A percentile compares a stretch with the other conserved stretches of the same genome.
These are phyloP conservation scores for Dasypus novemcinctus DNA, from an alignment of 2,113 vertebrate species.

Conservation along the genomic window DNA sequence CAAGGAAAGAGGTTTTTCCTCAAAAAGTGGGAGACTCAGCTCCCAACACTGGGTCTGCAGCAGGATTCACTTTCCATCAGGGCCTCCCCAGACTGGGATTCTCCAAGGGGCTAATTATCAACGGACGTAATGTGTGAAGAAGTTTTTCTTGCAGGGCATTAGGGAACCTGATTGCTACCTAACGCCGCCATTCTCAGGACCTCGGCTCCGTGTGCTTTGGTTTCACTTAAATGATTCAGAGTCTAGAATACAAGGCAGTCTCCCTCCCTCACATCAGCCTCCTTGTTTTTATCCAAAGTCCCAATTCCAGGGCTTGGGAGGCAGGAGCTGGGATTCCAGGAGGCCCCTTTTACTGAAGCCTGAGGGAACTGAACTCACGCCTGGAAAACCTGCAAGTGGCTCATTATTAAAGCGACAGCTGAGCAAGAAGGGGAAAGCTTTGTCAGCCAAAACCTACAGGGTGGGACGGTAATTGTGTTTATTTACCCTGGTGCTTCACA, in stretches of 20 bases:
- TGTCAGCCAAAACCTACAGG: not conserved
- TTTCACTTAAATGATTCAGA: not conserved
- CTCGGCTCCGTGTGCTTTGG: not conserved
- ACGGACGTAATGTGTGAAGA: slow-evolving; percentile 23
- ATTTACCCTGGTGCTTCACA: not conserved
- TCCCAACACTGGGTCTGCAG: not conserved
- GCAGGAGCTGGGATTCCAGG: not conserved
- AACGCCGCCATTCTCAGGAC: not conserved
- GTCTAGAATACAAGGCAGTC: not conserved
- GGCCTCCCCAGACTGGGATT: not conserved
- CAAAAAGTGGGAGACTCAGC: not conserved
- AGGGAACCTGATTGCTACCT: slow-evolving; percentile 48
- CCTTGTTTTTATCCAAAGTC: not conserved
- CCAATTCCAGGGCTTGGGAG: not conserved
- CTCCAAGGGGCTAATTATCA: slow-evolving; percentile 44
- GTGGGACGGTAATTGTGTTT: not conserved
- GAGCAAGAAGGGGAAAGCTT: not conserved
- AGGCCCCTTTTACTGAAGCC: not conserved
- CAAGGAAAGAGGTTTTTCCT: not conserved
- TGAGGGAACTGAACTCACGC: not conserved
- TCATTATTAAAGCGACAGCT: slow-evolving; percentile 1
- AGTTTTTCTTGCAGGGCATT: not conserved
- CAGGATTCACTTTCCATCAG: not conserved
- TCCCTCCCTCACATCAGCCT: not conserved
- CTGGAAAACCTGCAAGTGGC: not conserved